Evolutionary conservation across 2,797 vertebrate species (phyloP).

Genomic region (Melanotaenia maccullochi): DNA sequence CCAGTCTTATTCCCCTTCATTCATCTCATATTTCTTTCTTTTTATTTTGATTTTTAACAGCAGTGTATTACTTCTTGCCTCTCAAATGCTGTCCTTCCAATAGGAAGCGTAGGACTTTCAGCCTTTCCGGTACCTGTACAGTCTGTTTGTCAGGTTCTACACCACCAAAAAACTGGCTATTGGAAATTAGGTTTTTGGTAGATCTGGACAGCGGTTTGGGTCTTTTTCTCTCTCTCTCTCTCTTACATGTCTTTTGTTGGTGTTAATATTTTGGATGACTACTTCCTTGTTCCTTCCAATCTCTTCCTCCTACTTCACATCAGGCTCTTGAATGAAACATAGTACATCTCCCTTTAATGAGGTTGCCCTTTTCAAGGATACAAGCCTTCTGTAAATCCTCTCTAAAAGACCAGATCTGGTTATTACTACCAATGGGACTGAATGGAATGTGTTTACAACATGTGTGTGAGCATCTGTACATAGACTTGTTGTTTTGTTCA

Average conservation of each 20-base stretch:
- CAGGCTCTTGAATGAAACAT: conserved; percentile 11
- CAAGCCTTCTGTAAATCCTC: conserved; percentile 42
- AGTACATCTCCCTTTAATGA: conserved; percentile 37
- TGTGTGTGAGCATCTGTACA: conserved; percentile 4
- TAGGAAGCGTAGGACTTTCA: conserved; percentile 22
- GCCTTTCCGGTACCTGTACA: neutral
- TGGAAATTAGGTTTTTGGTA: conserved; percentile 25
- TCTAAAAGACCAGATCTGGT: conserved; percentile 37
- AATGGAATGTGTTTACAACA: conserved; percentile 34
- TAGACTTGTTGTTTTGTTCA: conserved; percentile 9
- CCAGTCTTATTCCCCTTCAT: conserved; percentile 43
- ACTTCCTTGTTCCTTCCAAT: neutral
- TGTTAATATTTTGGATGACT: conserved; percentile 21
- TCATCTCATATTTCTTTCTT: conserved; percentile 32
- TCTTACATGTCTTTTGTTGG: neutral
- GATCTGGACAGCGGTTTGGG: neutral
- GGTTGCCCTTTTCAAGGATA: conserved; percentile 49
- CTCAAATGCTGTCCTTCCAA: conserved; percentile 19
- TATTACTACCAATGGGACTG: conserved; percentile 32
- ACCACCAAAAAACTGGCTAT: neutral
- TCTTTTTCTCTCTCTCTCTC: neutral
- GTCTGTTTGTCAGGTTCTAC: conserved; percentile 1
- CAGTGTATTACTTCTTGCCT: conserved; percentile 27
- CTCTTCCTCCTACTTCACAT: conserved; percentile 18
- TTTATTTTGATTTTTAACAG: conserved; percentile 44